These are phyloP conservation scores for Muscidifurax raptorellus DNA, from an alignment of 1,140 invertebrate genomes.

Conservation along the genomic window DNA sequence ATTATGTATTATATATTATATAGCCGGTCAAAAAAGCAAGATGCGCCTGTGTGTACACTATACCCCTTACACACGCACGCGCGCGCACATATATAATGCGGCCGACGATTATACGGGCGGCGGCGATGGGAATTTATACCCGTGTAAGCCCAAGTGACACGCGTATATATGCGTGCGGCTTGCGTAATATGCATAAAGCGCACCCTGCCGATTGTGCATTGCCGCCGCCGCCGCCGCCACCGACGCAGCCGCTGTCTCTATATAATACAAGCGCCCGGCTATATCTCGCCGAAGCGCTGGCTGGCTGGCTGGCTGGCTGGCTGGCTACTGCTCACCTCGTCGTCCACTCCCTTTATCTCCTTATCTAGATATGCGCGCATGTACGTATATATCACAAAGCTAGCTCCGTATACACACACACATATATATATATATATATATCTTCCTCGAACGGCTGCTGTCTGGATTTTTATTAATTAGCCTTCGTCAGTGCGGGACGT, in stretches of 20 bases:
- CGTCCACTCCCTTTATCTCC: slow-evolving; percentile 31
- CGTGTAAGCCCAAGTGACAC: slow-evolving; percentile 67
- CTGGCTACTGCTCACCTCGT: neutral
- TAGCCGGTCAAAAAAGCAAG: slow-evolving; percentile 1
- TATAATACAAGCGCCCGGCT: neutral
- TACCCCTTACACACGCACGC: neutral
- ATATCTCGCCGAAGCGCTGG: neutral
- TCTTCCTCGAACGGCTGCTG: neutral
- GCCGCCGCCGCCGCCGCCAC: neutral
- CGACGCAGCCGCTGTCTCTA: too few species aligned
- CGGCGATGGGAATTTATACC: slow-evolving; percentile 63
- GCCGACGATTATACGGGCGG: slow-evolving; percentile 43
- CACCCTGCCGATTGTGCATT: slow-evolving; percentile 17
- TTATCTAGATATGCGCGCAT: slow-evolving; percentile 29
- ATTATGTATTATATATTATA: neutral
- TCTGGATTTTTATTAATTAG: slow-evolving; percentile 38
- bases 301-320: too few species aligned
- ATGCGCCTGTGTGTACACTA: neutral
- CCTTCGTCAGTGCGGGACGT: neutral
- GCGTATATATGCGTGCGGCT: slow-evolving; percentile 26
- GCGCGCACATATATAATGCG: neutral
- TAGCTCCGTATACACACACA: too few species aligned
- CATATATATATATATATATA: too few species aligned
- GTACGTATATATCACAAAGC: too few species aligned
- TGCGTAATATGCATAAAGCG: slow-evolving; percentile 65